Conservation (phyloP, 2,888 invertebrate species). For the Rhogogaster chlorosoma region DNA sequence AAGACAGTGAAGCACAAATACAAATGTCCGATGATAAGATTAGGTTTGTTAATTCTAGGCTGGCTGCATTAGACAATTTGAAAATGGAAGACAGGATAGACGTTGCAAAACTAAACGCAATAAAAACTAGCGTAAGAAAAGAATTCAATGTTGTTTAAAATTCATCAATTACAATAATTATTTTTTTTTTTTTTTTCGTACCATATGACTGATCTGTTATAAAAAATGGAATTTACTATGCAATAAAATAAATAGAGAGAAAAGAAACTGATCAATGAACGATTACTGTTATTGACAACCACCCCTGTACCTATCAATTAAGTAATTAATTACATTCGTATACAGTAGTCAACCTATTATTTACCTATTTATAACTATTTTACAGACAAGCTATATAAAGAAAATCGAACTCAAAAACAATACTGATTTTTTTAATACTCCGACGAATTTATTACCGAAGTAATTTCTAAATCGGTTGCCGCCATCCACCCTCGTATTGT, state of each 20-base stretch:
- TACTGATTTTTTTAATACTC: not conserved
- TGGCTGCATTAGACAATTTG: slow-evolving; percentile 62
- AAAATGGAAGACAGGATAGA: slow-evolving; percentile 59
- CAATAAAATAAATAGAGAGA: not conserved
- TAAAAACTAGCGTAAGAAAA: slow-evolving; percentile 67
- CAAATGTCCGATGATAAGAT: slow-evolving; percentile 53
- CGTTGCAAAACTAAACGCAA: slow-evolving; percentile 64
- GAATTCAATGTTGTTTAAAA: slow-evolving; percentile 56
- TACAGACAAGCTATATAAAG: not conserved
- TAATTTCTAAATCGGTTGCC: slow-evolving; percentile 34
- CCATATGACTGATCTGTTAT: not conserved
- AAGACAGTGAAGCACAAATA: slow-evolving; percentile 53
- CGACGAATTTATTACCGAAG: slow-evolving; percentile 4
- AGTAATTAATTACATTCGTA: not conserved
- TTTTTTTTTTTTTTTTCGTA: not conserved
- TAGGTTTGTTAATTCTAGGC: slow-evolving; percentile 67
- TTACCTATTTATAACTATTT: not conserved
- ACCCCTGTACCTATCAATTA: not conserved
- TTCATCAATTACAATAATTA: not conserved
- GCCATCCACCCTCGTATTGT: slow-evolving; percentile 35
- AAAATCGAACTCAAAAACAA: not conserved
- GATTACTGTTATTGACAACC: not conserved
- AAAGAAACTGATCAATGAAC: not conserved
- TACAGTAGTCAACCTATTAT: not conserved
- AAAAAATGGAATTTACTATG: not conserved